Conservation (phyloP, 2,888 invertebrate species). For the Conus canariensis region DNA sequence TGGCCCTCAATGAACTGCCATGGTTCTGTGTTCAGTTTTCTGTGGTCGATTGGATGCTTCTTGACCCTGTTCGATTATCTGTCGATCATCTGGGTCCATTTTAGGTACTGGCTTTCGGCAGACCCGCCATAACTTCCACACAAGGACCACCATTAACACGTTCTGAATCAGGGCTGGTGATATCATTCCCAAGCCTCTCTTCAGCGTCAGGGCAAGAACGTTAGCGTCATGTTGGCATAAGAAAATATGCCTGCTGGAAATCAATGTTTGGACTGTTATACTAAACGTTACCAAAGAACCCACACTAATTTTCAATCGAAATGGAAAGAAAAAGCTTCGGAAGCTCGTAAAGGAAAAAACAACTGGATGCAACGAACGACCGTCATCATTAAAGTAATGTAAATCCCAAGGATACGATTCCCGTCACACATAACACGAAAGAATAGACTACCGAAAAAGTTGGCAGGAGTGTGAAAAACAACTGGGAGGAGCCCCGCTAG, state of each 20-base stretch:
- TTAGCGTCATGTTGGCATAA: too few relatives aligned
- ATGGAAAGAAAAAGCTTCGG: neutral
- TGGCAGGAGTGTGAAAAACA: too few relatives aligned
- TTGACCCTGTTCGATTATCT: too few relatives aligned
- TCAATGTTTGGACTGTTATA: neutral
- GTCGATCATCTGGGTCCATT: too few relatives aligned
- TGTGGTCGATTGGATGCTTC: too few relatives aligned
- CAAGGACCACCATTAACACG: neutral
- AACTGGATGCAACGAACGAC: neutral
- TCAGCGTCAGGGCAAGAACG: too few relatives aligned
- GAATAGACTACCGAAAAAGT: neutral
- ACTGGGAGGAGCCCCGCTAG: neutral
- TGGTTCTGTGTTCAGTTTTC: too few relatives aligned
- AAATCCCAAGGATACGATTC: neutral
- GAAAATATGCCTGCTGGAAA: too few relatives aligned
- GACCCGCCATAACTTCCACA: neutral
- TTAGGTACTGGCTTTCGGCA: too few relatives aligned
- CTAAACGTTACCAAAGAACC: neutral
- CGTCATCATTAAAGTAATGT: neutral
- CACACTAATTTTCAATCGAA: neutral
- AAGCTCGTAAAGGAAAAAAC: neutral
- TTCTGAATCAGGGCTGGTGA: neutral
- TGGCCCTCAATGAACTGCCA: too few relatives aligned
- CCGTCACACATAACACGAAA: neutral
- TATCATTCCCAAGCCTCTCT: neutral